phyloP scores from a whole-genome alignment of 1,140 invertebrate genomes.

The Dolichoris vasculosae region DNA sequence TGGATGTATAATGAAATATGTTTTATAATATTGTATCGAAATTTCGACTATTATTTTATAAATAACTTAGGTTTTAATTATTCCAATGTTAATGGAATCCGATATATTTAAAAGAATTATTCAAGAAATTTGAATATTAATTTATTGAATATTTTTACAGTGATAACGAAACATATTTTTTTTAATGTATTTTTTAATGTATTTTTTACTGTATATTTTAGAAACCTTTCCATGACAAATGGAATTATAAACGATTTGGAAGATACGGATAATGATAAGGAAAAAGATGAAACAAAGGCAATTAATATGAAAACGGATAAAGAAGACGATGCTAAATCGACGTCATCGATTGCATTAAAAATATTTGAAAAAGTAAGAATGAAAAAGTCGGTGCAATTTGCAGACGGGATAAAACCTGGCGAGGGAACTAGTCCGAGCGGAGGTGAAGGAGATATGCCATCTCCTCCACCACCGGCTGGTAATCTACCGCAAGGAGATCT shows the following conservation, averaged over 20 bases:
- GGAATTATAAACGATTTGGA: constrained; percentile 61
- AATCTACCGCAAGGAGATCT: constrained; percentile 54
- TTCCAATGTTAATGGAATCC: too few species aligned
- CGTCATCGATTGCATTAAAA: constrained; percentile 9
- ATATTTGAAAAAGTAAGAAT: constrained; percentile 52
- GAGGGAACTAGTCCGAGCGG: constrained; percentile 80
- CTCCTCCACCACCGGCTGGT: constrained; percentile 76
- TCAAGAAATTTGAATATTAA: too few species aligned
- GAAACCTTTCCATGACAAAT: constrained; percentile 58
- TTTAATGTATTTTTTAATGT: too few species aligned
- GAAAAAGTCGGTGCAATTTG: constrained; percentile 78
- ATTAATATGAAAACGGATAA: constrained; percentile 57
- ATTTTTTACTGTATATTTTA: constrained; percentile 52
- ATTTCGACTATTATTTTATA: too few species aligned
- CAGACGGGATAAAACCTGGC: constrained; percentile 79
- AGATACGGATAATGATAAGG: constrained; percentile 52
- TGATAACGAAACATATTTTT: too few species aligned
- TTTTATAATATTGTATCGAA: too few species aligned
- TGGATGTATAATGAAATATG: too few species aligned
- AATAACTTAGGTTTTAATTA: too few species aligned
- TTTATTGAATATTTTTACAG: too few species aligned
- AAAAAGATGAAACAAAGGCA: constrained; percentile 52
- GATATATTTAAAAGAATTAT: too few species aligned
- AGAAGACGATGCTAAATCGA: constrained; percentile 53
- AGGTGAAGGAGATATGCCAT: constrained; percentile 78